Percentiles rank a stretch among this genome's conserved stretches.
Conservation (phyloP, 2,797 vertebrate genomes). For the Onychomys leucogaster region DNA sequence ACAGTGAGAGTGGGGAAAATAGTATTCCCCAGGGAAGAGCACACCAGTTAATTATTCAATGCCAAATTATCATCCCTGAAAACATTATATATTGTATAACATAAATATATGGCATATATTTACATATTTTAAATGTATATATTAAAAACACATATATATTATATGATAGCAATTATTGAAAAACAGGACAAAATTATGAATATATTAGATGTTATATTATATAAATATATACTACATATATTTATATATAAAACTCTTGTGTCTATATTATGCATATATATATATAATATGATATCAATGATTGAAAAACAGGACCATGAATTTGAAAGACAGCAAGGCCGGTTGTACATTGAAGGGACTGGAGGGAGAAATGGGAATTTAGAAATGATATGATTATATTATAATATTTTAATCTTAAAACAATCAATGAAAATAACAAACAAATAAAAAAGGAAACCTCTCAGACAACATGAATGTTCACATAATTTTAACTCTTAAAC, state of each 20-base stretch:
- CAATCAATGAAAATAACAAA: neutral
- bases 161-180: neutral
- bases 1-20: neutral
- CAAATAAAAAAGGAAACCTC: neutral
- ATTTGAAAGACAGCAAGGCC: neutral
- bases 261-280: neutral
- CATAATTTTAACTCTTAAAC: neutral
- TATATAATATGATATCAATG: neutral
- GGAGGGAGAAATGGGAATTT: neutral
- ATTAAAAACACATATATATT: neutral
- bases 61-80: neutral
- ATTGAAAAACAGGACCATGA: neutral
- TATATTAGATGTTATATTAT: neutral
- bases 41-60: neutral
- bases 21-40: neutral
- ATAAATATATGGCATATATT: neutral
- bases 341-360: neutral
- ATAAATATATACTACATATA: neutral
- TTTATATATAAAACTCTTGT: neutral
- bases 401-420: neutral
- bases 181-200: neutral
- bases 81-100: neutral
- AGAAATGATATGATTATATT: neutral
- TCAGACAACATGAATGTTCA: neutral
- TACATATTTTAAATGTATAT: neutral